Evolutionary conservation across 2,888 invertebrate species (phyloP).

Genomic region (Sarcophaga caerulescens): DNA sequence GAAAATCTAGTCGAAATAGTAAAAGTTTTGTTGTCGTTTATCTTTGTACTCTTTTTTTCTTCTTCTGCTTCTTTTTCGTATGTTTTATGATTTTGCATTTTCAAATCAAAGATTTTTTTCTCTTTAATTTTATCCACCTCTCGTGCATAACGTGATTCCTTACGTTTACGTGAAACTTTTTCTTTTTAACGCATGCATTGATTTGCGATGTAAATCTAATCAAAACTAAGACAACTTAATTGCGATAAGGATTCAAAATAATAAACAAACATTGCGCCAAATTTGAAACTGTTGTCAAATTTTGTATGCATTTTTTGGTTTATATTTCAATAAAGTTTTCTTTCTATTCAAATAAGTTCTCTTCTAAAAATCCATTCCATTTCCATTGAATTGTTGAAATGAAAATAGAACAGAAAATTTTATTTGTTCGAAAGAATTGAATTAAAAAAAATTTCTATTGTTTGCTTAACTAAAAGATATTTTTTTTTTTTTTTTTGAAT

Average conservation of each 20-base stretch:
- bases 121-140: not conserved
- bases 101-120: not conserved
- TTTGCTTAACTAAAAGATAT: constrained; percentile 13
- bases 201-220: constrained; percentile 44
- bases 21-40: constrained; percentile 58
- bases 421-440: not conserved
- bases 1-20: constrained; percentile 65
- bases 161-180: constrained; percentile 49
- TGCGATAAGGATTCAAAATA: constrained; percentile 15
- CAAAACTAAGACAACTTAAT: constrained; percentile 40
- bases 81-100: not conserved
- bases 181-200: constrained; percentile 19
- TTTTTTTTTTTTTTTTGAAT: not conserved
- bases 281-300: not conserved
- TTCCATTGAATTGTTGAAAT: not conserved
- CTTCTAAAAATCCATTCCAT: not conserved
- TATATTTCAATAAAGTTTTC: not conserved
- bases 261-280: not conserved
- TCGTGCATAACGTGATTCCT: constrained; percentile 25
- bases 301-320: not conserved
- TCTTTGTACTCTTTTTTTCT: not conserved
- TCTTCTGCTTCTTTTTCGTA: not conserved
- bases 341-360: too few species aligned
- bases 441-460: constrained; percentile 13
- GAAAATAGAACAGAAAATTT: not conserved